Evolutionary conservation across 1,140 invertebrate genomes (phyloP).

Genomic region (Chionoecetes opilio): DNA sequence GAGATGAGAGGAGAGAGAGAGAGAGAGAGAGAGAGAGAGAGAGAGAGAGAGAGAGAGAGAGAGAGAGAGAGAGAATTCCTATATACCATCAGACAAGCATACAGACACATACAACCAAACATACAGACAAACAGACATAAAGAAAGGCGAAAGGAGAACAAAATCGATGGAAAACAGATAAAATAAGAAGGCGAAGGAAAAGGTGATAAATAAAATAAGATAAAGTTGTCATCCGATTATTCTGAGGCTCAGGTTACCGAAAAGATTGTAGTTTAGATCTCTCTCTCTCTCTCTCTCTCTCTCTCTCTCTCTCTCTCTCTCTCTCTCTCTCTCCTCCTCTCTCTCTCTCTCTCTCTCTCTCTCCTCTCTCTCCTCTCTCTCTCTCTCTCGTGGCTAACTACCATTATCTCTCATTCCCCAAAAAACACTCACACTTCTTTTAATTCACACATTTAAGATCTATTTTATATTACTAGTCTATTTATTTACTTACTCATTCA

Average conservation of each 20-base stretch:
- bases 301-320: constrained; percentile 39
- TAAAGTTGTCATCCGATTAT: constrained; percentile 57
- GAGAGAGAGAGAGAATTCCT: background rate
- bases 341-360: constrained; percentile 41
- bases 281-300: constrained; percentile 22
- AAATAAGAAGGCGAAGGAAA: background rate
- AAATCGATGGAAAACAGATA: background rate
- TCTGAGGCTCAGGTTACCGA: background rate
- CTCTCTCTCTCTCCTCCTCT: background rate
- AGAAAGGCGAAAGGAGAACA: background rate
- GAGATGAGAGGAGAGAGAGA: background rate
- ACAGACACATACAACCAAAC: background rate
- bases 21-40: background rate
- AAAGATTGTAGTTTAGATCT: background rate
- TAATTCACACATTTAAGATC: no score
- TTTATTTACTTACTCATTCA: no score
- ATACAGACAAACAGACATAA: background rate
- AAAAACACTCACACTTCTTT: no score
- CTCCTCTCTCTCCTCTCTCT: background rate
- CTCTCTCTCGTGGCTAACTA: no score
- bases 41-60: background rate
- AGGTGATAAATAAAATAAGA: constrained; percentile 54
- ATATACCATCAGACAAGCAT: background rate
- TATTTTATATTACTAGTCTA: no score
- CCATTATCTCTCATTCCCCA: no score